These are phyloP conservation scores for Sebastes hopkinsi DNA, from an alignment of 2,797 vertebrate genomes.

Conservation along the genomic window DNA sequence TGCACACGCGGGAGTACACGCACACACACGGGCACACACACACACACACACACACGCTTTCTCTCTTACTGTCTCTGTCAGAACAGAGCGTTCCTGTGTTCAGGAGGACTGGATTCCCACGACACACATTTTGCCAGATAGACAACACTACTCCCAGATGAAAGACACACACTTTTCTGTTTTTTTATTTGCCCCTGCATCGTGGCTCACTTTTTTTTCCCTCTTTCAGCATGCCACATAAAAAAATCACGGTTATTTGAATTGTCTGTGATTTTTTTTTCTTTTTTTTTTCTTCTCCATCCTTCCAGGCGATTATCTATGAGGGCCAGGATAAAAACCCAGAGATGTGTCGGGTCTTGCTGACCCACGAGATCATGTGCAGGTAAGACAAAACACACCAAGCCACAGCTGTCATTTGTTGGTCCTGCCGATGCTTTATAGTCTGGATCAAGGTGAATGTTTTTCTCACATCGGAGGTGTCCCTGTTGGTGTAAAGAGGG, in stretches of 20 bases:
- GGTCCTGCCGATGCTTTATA: neutral
- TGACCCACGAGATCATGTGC: conserved; percentile 99
- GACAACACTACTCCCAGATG: conserved; percentile 69
- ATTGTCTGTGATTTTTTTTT: conserved; percentile 2
- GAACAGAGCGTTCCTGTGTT: conserved; percentile 76
- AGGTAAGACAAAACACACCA: conserved; percentile 79
- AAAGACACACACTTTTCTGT: conserved; percentile 50
- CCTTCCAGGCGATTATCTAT: conserved; percentile 91
- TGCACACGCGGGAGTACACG: conserved; percentile 21
- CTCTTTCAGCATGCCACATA: neutral
- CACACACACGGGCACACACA: neutral
- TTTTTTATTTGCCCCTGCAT: conserved; percentile 47
- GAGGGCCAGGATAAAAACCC: conserved; percentile 99
- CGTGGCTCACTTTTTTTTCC: conserved; percentile 19
- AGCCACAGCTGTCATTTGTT: neutral
- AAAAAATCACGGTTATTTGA: neutral
- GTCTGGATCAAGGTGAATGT: conserved; percentile 30
- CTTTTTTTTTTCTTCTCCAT: neutral
- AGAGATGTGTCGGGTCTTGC: conserved; percentile 96
- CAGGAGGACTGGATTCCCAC: conserved; percentile 74
- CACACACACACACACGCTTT: conserved; percentile 27
- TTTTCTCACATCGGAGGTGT: conserved; percentile 29
- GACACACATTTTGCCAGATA: conserved; percentile 73
- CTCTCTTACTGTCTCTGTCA: conserved; percentile 69
- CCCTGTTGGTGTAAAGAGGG: conserved; percentile 44